Conservation (phyloP, 2,113 vertebrate genomes). For the Bombycilla garrulus region DNA sequence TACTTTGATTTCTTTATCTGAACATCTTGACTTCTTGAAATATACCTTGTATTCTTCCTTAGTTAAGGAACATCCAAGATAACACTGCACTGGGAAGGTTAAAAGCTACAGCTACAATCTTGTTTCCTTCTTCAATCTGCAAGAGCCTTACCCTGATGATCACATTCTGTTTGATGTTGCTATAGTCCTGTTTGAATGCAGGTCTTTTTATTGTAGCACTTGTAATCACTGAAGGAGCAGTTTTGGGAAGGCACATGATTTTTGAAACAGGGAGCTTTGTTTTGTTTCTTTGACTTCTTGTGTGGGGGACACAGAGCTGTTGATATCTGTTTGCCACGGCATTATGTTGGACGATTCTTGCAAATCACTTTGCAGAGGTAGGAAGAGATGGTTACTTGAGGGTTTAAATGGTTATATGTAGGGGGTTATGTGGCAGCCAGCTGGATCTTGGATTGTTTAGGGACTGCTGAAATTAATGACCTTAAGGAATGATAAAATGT, state of each 20-base stretch:
- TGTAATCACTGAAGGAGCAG: not conserved
- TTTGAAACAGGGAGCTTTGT: not conserved
- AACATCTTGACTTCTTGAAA: not conserved
- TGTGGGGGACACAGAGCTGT: not conserved
- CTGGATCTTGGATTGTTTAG: not conserved
- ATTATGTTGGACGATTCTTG: not conserved
- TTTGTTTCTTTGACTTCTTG: not conserved
- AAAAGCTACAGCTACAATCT: not conserved
- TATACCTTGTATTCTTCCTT: not conserved
- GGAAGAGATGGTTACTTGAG: not conserved
- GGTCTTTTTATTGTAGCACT: not conserved
- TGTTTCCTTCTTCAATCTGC: not conserved
- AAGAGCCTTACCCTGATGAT: not conserved
- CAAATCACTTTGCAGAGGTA: not conserved
- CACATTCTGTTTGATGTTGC: not conserved
- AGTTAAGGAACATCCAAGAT: not conserved
- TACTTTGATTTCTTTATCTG: not conserved
- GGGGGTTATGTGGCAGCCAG: not conserved
- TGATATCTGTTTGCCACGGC: not conserved
- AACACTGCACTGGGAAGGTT: not conserved
- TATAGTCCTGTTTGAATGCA: not conserved
- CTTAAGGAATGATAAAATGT: not conserved
- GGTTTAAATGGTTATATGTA: not conserved
- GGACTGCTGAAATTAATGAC: not conserved
- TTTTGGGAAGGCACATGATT: not conserved